Evolutionary conservation across 2,113 vertebrate species (phyloP).

Genomic region (Salvator merianae): DNA sequence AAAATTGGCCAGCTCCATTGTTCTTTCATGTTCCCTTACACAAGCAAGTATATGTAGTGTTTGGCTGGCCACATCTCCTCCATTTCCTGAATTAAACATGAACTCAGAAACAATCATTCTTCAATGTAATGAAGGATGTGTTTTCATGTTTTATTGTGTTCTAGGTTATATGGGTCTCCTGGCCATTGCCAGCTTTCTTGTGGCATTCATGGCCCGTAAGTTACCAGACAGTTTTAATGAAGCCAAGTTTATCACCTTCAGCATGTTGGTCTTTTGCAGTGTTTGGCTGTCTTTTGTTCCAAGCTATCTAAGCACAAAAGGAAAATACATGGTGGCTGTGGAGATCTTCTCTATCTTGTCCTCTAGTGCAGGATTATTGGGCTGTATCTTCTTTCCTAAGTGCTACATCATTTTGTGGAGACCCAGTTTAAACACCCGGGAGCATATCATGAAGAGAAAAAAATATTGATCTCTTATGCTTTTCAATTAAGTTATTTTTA

Average conservation of each 20-base stretch:
- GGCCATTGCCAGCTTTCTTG: not conserved
- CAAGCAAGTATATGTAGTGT: not conserved
- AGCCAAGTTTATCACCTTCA: not conserved
- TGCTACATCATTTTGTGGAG: not conserved
- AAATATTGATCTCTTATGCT: not conserved
- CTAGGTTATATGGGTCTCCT: not conserved
- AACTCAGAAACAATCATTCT: not conserved
- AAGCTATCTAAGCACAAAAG: not conserved
- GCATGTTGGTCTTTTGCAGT: not conserved
- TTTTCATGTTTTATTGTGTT: not conserved
- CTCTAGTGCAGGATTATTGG: not conserved
- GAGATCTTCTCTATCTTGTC: not conserved
- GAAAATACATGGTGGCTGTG: not conserved
- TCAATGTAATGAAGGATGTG: not conserved
- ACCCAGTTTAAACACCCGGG: not conserved
- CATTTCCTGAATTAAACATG: not conserved
- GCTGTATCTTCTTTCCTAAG: not conserved
- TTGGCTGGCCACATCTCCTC: not conserved
- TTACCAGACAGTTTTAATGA: not conserved
- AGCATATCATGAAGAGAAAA: not conserved
- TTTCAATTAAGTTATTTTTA: too few species aligned
- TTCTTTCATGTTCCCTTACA: not conserved
- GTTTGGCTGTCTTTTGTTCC: not conserved
- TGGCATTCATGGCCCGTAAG: not conserved
- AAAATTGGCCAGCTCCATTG: not conserved